Percentiles rank a stretch among this genome's conserved stretches.
Evolutionary conservation across 2,797 vertebrate species (phyloP).

Genomic region (Sebastolobus altivelis): DNA sequence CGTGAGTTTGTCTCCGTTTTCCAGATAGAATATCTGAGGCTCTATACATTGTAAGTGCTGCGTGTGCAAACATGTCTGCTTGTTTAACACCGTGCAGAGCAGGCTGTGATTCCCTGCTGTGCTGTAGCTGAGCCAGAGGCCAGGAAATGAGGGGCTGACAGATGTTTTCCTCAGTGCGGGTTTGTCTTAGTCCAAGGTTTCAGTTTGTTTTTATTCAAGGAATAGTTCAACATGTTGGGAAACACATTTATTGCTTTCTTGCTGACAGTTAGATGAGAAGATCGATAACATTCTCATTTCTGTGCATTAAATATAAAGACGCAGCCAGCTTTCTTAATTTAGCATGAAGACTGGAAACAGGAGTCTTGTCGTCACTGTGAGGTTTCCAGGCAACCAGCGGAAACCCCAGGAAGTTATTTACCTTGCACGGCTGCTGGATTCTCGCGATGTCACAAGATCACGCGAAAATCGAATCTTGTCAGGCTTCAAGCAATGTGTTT

Average conservation of each 20-base stretch:
- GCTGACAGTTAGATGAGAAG: not conserved
- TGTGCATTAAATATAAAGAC: not conserved
- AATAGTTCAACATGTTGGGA: not conserved
- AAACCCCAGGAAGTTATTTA: not conserved
- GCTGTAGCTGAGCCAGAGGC: conserved; percentile 23
- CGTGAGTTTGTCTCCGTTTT: conserved; percentile 14
- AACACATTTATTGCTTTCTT: not conserved
- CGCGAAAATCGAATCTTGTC: too few relatives aligned
- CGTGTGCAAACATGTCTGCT: conserved; percentile 23
- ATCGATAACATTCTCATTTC: not conserved
- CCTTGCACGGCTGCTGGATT: too few relatives aligned
- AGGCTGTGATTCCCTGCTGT: conserved; percentile 9
- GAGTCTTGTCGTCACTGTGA: conserved; percentile 12
- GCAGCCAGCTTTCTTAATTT: not conserved
- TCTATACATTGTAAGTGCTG: conserved; percentile 14
- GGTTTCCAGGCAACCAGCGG: conserved; percentile 26
- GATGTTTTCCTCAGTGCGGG: conserved; percentile 24
- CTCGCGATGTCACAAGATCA: too few relatives aligned
- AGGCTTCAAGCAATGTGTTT: too few relatives aligned
- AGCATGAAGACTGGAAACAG: conserved; percentile 13
- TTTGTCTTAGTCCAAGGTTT: not conserved
- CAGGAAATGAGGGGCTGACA: conserved; percentile 8
- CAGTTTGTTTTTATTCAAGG: conserved; percentile 27
- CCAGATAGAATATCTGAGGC: not conserved
- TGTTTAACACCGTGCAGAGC: conserved; percentile 28